Evolutionary conservation across 2,113 vertebrate genomes (phyloP), one percentile per base, ranked within the genome.

Genomic region (Gulo gulo): DNA sequence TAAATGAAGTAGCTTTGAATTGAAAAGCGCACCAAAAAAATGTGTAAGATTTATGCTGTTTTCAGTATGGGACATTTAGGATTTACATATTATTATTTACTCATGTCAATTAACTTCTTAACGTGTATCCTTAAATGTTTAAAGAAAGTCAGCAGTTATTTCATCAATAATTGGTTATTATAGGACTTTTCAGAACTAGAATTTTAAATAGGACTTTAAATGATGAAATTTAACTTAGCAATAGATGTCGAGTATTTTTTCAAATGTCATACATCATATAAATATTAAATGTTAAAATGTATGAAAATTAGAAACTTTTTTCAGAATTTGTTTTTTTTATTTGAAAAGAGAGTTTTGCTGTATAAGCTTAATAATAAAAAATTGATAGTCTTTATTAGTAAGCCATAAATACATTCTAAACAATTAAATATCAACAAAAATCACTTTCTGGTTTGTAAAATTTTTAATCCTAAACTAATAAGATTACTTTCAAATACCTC

Each of bases 1-100:
- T 99, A 99, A 99, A 99, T 99, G 98, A 99, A 99, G 99, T 99
- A 99, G 99, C 99, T 98, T 97, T 99, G 98, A 98, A 97, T 92
- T 98, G 98, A 98, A 95, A 92, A 97, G 45, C 93, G 29, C 59
- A 98, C 97, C 97, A 97, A 97, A 97, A 83, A 92, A 94, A 74
- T 95, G 67, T 97, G n/a, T 95, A 84, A 98, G 82, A 97, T 93
- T 97, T 67, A 78, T 85, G 96, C 98, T 96, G 57, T 24, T 91
- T 71, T 98, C 71, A 97, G 24, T 65, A 20, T 96, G 74, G 34
- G 67, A 96, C 52, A 92, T 80, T 92, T 91, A 95, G 57, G 20
- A 81, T 57, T 97, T 94, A 61, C 8, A 45, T 82, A 91, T 63
- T 96, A 74, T 42, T 71, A 78, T 87, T 96, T 90, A 69, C 23